These are phyloP conservation scores for Temnopleurus reevesii DNA, from an alignment of 53 echinoderm and acorn worm species.

Conservation along the genomic window DNA sequence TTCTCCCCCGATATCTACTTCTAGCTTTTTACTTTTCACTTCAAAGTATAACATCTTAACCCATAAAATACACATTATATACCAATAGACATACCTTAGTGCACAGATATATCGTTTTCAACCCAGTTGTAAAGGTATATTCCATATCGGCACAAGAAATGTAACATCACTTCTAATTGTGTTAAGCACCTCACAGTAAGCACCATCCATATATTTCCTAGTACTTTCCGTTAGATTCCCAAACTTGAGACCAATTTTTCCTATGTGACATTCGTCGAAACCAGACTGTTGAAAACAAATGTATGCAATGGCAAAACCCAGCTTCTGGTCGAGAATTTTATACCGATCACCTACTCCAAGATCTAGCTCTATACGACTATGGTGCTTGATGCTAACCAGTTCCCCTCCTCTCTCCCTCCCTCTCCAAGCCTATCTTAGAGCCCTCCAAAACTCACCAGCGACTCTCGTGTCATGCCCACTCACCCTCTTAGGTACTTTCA, in stretches of 20 bases:
- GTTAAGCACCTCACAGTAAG: background rate
- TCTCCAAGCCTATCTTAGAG: constrained; percentile 44
- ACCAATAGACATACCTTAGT: background rate
- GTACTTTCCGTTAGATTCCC: background rate
- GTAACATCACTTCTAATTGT: background rate
- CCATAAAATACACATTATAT: constrained; percentile 4
- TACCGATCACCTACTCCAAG: constrained; percentile 36
- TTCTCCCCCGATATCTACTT: background rate
- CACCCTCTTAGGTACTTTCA: constrained; percentile 55
- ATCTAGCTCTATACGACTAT: constrained; percentile 4
- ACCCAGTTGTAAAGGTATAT: background rate
- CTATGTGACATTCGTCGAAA: background rate
- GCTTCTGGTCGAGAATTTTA: constrained; percentile 9
- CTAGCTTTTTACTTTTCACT: background rate
- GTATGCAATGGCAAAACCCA: constrained; percentile 15
- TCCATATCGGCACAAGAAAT: background rate
- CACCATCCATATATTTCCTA: background rate
- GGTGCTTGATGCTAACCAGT: constrained; percentile 40
- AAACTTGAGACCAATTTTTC: background rate
- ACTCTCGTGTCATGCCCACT: constrained; percentile 59
- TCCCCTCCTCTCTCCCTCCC: constrained; percentile 51
- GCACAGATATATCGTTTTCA: background rate
- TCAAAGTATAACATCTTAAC: background rate
- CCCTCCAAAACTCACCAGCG: constrained; percentile 47
- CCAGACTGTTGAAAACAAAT: background rate